Evolutionary conservation across 2,797 vertebrate genomes (phyloP), one percentile per base, ranked within the genome.

Genomic region (Scarus forsteni): DNA sequence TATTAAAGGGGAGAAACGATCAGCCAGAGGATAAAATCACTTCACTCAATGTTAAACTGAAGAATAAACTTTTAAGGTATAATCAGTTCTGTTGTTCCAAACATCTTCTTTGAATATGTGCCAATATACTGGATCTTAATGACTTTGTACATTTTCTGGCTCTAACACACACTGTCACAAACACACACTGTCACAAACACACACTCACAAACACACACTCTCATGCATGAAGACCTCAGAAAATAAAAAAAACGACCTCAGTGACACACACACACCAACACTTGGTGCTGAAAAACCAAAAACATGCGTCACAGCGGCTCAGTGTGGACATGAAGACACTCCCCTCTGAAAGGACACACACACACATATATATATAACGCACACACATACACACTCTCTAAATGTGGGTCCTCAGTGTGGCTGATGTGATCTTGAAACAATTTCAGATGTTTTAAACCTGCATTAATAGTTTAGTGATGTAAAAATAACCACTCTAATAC

Each of bases 301-400:
- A 60, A 60, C 75, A 77, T 84, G 87, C 63, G 77, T 91, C 88
- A 88, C 73, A 70, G 78, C 66, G 16, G 62, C 60, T 52, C 68
- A 45, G 65, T 75, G 75, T 64, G 80, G 77, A 86, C 54, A 27
- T 56, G 56, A 51, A 70, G 66, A 74, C 73, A 73, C 74, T 62
- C 71, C 65, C 73, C 76, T 60, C 72, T 66, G 68, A 71, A 72
- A 64, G 75, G 67, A 67, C 76, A 39, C 36, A 53, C 27, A 38
- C 54, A 67, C 44, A 16, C 56, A 46, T 53, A 16, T 27, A 46
- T 9, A 48, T 15, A 12, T 15, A 60, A 57, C 13, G 50, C 18
- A 43, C 16, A 68, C 54, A 48, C 10, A 44, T 8, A 51, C 61
- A 36, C 42, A 73, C 56, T n/a, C 19, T 51, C 71, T 66, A 79